Base-by-base conservation (phyloP, 23 tunicate genomes). In the Phallusia fumigata region DNA sequence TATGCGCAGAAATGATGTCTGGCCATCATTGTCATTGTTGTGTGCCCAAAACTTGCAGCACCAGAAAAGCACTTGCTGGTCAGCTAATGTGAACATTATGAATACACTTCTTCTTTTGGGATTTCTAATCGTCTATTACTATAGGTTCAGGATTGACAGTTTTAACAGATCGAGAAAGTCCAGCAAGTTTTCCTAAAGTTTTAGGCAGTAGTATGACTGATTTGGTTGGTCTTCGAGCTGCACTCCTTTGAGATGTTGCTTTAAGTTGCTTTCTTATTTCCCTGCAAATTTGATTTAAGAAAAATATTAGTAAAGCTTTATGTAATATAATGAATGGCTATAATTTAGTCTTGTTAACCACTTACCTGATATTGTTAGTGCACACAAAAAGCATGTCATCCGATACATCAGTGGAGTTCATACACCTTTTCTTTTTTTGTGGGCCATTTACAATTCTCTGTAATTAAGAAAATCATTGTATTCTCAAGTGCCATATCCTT, bases 311-410 rank as follows among this genome's bases (percentile, higher is more conserved):
- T 40, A 40, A n/a, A n/a, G n/a, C n/a, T n/a, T n/a, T n/a, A n/a
- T n/a, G n/a, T n/a, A n/a, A n/a, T n/a, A n/a, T n/a, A n/a, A n/a
- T n/a, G n/a, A n/a, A n/a, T n/a, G n/a, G n/a, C n/a, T n/a, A n/a
- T n/a, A n/a, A n/a, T n/a, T n/a, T n/a, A n/a, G n/a, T n/a, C n/a
- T n/a, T 40, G 10, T 3, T 40, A 40, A 40, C 8, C 47, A 47
- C 83, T 0, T 75, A 92, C 97, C 91, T 87, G 85, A 87, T 81
- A 65, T 79, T 74, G 1, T 89, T 79, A 2, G 88, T 92, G 84
- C 88, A 78, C 6, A 92, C 87, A 78, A 92, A 92, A 28, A 92
- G 58, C 78, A 92, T 88, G 64, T 92, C 97, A 64, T 92, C 97
- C 3, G 91, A 80, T 18, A 81, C 81, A 22, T 92, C 87, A 24